Percentiles rank a stretch among this genome's conserved stretches.
These are phyloP conservation scores for Lepidurus packardi DNA, from an alignment of 1,140 invertebrate species.

Conservation along the genomic window DNA sequence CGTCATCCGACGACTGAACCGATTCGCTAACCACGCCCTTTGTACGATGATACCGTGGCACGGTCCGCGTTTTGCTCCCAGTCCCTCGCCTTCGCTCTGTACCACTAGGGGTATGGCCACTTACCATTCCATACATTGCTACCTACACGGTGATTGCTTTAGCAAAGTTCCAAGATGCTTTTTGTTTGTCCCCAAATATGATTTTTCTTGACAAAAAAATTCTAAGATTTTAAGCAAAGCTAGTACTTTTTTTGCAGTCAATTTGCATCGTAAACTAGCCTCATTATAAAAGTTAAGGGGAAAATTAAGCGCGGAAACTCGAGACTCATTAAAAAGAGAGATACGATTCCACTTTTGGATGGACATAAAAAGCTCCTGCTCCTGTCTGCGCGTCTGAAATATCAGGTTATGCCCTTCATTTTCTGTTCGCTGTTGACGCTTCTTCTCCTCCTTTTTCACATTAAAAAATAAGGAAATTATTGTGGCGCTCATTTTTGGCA, in stretches of 20 bases:
- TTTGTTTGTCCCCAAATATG: not conserved
- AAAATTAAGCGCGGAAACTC: not conserved
- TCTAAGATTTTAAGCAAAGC: not conserved
- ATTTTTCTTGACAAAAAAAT: not conserved
- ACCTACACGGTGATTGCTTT: not conserved
- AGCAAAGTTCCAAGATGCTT: not conserved
- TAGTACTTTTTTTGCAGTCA: not conserved
- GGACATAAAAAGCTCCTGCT: not conserved
- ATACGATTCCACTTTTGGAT: not conserved
- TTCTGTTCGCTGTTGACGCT: not conserved
- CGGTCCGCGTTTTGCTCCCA: not conserved
- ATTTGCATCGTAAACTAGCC: not conserved
- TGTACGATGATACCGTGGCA: not conserved
- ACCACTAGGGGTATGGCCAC: not conserved
- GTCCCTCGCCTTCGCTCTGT: not conserved
- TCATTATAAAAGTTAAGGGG: not conserved
- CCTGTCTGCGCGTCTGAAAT: not conserved
- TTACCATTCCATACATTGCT: not conserved
- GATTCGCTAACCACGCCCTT: not conserved
- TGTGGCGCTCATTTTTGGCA: not conserved
- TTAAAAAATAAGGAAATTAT: not conserved
- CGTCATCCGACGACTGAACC: not conserved
- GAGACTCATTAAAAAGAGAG: slow-evolving; percentile 17
- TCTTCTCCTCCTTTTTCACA: not conserved
- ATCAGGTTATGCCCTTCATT: not conserved